Conservation (phyloP, 1,140 invertebrate genomes). For the Orius insidiosus region DNA sequence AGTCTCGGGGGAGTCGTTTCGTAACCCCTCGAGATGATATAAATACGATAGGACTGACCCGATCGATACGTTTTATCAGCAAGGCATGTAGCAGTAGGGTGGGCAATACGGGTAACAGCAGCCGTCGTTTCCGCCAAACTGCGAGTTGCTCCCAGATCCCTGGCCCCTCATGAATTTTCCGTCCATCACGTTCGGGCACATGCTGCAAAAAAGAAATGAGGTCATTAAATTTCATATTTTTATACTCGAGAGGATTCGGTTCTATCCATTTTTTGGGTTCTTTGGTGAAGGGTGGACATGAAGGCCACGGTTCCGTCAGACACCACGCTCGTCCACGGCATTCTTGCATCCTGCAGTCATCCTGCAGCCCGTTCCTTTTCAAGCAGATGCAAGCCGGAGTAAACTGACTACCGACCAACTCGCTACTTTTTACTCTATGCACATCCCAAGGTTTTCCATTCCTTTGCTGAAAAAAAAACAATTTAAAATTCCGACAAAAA, state of each 20-base stretch:
- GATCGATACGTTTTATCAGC: no score
- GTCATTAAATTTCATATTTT: no score
- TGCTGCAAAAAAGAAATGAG: background rate
- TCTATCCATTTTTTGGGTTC: constrained; percentile 1
- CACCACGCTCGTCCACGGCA: constrained; percentile 48
- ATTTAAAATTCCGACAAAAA: no score
- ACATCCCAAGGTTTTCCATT: constrained; percentile 13
- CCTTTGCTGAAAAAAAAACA: background rate
- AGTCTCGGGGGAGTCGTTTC: no score
- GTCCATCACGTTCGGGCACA: background rate
- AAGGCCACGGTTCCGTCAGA: constrained; percentile 42
- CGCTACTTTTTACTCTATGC: constrained; percentile 37
- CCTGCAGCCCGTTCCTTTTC: constrained; percentile 53
- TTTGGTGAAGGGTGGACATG: constrained; percentile 33
- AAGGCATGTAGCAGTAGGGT: no score
- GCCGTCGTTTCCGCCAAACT: no score
- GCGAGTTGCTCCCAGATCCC: no score
- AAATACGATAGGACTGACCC: no score
- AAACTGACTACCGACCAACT: constrained; percentile 43
- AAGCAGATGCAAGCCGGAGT: constrained; percentile 51
- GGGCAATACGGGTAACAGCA: no score
- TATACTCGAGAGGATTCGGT: background rate
- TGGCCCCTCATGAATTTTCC: no score
- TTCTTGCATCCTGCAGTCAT: constrained; percentile 45
- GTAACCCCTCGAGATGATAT: no score